A percentile compares a stretch with the other conserved stretches of the same genome.
These are phyloP conservation scores for Syritta pipiens DNA, from an alignment of 2,888 invertebrate genomes.

Conservation along the genomic window DNA sequence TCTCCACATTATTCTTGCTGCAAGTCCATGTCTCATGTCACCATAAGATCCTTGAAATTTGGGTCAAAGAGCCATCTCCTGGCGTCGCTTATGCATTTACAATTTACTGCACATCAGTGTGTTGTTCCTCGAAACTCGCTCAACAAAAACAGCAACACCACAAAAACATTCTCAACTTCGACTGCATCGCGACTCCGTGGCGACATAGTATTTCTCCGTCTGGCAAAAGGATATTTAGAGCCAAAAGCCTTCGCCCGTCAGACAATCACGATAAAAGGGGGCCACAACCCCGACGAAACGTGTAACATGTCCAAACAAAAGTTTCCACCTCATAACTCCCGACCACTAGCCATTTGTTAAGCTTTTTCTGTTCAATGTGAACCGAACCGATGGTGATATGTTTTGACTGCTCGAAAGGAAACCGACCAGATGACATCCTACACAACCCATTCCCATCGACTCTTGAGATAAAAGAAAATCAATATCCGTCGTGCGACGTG, in stretches of 20 bases:
- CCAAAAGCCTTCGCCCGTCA: background rate
- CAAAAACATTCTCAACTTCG: background rate
- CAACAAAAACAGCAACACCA: background rate
- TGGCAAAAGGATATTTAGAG: background rate
- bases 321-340: conserved; percentile 37
- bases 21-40: too few relatives aligned
- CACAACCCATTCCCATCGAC: conserved; percentile 2
- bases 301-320: conserved; percentile 36
- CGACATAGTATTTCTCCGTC: conserved; percentile 17
- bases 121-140: background rate
- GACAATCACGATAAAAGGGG: conserved; percentile 39
- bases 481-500: conserved; percentile 6
- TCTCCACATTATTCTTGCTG: too few relatives aligned
- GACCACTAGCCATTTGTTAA: conserved; percentile 3
- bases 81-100: conserved; percentile 30
- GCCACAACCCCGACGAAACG: conserved; percentile 19
- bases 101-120: conserved; percentile 5
- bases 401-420: conserved; percentile 18
- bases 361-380: too few relatives aligned
- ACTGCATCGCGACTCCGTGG: conserved; percentile 15
- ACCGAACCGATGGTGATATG: too few relatives aligned
- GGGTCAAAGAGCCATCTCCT: conserved; percentile 3
- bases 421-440: background rate
- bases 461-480: conserved; percentile 35
- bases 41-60: too few relatives aligned